These are phyloP conservation scores for Luidia sarsii DNA, from an alignment of 53 echinoderm and acorn worm species.

Conservation along the genomic window DNA sequence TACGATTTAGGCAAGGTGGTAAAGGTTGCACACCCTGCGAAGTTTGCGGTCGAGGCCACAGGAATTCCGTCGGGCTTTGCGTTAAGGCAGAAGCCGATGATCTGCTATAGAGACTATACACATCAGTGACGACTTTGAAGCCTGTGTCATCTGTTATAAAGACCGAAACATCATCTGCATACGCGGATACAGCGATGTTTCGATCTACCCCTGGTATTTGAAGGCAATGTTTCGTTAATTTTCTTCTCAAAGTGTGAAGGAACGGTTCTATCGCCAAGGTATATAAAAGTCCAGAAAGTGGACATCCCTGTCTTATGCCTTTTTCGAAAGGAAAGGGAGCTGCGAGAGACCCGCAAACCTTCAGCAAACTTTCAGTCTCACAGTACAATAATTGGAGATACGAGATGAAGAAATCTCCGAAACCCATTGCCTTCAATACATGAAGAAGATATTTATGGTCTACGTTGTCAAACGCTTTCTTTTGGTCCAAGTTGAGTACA, in stretches of 20 bases:
- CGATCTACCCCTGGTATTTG: too few species aligned
- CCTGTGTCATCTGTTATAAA: not conserved
- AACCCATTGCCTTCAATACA: not conserved
- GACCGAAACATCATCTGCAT: not conserved
- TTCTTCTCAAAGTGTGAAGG: not conserved
- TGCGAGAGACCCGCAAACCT: not conserved
- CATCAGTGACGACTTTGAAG: not conserved
- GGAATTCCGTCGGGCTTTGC: too few species aligned
- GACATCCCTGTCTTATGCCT: conserved; percentile 31
- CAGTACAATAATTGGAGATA: not conserved
- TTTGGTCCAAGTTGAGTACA: not conserved
- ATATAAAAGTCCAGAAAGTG: conserved; percentile 22
- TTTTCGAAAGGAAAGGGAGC: conserved; percentile 19
- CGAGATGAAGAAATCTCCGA: not conserved
- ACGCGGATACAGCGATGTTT: not conserved
- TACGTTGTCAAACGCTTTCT: conserved; percentile 4
- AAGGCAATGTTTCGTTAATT: not conserved
- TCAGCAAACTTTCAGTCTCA: not conserved
- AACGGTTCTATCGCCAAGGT: conserved; percentile 30
- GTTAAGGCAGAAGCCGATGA: too few species aligned
- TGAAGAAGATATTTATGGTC: not conserved
- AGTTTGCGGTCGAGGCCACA: too few species aligned
- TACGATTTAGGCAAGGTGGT: too few species aligned
- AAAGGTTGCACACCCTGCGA: too few species aligned
- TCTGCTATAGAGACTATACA: not conserved